phyloP scores from a whole-genome alignment of 1,140 invertebrate genomes.

The Notospermus geniculatus region DNA sequence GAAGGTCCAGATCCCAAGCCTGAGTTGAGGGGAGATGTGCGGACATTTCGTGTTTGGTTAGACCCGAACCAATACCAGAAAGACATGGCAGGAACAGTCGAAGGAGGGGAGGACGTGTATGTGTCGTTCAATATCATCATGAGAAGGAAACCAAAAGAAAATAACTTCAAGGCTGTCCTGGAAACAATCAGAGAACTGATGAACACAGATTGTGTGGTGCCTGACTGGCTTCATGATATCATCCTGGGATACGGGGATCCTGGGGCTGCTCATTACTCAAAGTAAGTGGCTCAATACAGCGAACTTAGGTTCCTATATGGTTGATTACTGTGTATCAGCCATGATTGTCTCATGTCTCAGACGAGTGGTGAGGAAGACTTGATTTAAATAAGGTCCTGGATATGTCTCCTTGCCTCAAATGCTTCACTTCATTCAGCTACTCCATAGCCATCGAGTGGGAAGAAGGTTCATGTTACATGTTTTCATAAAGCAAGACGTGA shows the following conservation, averaged over 20 bases:
- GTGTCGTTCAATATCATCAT: conserved; percentile 97
- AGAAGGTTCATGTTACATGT: too few relatives aligned
- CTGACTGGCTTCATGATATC: conserved; percentile 97
- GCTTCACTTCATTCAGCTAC: too few relatives aligned
- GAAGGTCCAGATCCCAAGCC: conserved; percentile 69
- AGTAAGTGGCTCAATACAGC: too few relatives aligned
- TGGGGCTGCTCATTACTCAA: conserved; percentile 88
- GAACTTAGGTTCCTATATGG: too few relatives aligned
- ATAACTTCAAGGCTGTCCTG: conserved; percentile 98
- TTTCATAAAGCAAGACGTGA: too few relatives aligned
- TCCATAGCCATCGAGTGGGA: too few relatives aligned
- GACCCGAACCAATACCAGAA: conserved; percentile 95
- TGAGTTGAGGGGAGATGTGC: conserved; percentile 75
- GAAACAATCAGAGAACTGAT: conserved; percentile 98
- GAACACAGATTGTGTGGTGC: conserved; percentile 99
- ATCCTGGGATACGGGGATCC: conserved; percentile 98
- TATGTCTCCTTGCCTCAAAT: too few relatives aligned
- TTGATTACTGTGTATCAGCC: too few relatives aligned
- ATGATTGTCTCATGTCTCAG: too few relatives aligned
- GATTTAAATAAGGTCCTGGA: not conserved
- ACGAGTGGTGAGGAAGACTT: too few relatives aligned
- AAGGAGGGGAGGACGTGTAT: conserved; percentile 79
- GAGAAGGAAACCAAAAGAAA: conserved; percentile 96
- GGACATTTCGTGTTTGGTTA: conserved; percentile 90
- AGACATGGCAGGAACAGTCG: conserved; percentile 79